Conservation (phyloP, 1,140 invertebrate species). For the Orius insidiosus region DNA sequence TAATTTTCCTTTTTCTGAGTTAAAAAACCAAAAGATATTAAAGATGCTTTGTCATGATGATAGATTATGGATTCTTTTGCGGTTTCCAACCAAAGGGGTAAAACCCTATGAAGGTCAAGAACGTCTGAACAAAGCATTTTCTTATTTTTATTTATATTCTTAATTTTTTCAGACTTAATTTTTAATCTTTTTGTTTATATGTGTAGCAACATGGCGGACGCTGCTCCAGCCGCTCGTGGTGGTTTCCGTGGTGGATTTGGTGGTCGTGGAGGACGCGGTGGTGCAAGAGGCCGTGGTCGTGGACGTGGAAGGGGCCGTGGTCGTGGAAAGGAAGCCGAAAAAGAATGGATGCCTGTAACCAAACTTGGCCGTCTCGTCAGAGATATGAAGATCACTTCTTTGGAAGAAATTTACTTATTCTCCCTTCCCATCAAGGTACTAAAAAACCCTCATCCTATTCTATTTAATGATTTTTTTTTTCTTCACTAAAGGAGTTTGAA, state of each 20-base stretch:
- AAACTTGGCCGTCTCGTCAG: conserved; percentile 93
- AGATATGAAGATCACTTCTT: conserved; percentile 84
- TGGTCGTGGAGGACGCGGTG: conserved; percentile 60
- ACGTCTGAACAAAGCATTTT: too few relatives aligned
- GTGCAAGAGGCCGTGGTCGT: conserved; percentile 59
- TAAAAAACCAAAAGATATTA: too few relatives aligned
- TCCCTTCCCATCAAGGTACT: conserved; percentile 88
- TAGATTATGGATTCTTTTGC: too few relatives aligned
- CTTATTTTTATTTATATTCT: too few relatives aligned
- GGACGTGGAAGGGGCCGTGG: conserved; percentile 68
- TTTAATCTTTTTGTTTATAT: too few relatives aligned
- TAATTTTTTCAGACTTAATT: too few relatives aligned
- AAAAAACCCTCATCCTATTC: not conserved
- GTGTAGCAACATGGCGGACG: conserved; percentile 68
- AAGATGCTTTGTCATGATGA: too few relatives aligned
- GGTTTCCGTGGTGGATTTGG: conserved; percentile 87
- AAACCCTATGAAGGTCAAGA: too few relatives aligned
- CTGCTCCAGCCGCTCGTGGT: conserved; percentile 85
- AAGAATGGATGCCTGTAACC: conserved; percentile 97
- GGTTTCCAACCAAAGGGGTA: too few relatives aligned
- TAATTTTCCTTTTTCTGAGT: too few relatives aligned
- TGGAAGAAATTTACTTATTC: conserved; percentile 99
- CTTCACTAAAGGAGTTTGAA: conserved; percentile 95
- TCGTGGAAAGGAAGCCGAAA: conserved; percentile 86
- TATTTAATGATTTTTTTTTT: conserved; percentile 1